phyloP scores from a whole-genome alignment of 1,140 invertebrate species.

The Magallana gigas region DNA sequence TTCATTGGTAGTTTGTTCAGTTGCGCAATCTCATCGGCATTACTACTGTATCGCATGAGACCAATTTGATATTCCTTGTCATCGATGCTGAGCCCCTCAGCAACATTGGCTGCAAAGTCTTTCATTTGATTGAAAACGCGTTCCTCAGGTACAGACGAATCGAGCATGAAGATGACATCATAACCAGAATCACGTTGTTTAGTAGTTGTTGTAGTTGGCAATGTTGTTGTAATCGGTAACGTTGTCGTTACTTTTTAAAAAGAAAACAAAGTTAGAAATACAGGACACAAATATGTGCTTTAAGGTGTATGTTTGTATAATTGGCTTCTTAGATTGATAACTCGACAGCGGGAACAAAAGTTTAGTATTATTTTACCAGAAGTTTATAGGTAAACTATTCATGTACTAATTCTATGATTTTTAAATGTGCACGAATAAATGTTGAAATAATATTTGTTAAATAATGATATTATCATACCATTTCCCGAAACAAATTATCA shows the following conservation, averaged over 20 bases:
- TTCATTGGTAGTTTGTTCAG: conserved; percentile 55
- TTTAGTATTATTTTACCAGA: too few species aligned
- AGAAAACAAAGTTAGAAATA: background rate
- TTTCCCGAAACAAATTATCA: too few species aligned
- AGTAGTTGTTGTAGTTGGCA: conserved; percentile 13
- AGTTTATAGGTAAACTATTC: too few species aligned
- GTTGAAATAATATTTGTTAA: too few species aligned
- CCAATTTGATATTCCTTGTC: conserved; percentile 62
- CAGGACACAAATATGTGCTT: background rate
- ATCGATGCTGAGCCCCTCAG: conserved; percentile 59
- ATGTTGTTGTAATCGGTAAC: background rate
- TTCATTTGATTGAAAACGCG: conserved; percentile 57
- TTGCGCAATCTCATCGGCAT: conserved; percentile 52
- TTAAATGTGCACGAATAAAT: too few species aligned
- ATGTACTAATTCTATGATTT: too few species aligned
- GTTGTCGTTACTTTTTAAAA: conserved; percentile 31
- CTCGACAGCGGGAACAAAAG: too few species aligned
- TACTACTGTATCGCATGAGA: conserved; percentile 61
- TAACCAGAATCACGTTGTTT: conserved; percentile 56
- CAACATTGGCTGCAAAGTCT: conserved; percentile 59
- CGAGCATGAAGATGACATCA: conserved; percentile 72
- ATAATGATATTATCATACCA: too few species aligned
- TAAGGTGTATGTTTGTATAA: too few species aligned
- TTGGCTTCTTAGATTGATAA: too few species aligned
- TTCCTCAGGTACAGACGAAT: conserved; percentile 61